A percentile compares a stretch with the other conserved stretches of the same genome.
phyloP scores from a whole-genome alignment of 2,888 invertebrate genomes.

The Parnassius orleans region DNA sequence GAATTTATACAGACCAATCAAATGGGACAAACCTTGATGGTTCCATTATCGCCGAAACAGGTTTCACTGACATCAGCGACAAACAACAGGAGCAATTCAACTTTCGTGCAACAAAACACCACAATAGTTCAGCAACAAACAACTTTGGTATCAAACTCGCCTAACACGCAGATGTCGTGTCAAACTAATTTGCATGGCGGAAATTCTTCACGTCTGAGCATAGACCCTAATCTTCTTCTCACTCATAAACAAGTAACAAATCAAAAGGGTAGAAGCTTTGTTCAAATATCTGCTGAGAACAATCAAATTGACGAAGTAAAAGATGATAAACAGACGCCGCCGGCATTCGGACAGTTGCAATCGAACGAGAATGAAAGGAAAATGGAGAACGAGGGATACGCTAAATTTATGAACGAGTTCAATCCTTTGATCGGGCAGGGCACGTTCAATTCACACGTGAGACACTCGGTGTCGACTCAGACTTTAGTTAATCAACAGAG shows the following conservation, averaged over 20 bases:
- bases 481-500: slow-evolving; percentile 77
- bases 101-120: slow-evolving; percentile 92
- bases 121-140: slow-evolving; percentile 92
- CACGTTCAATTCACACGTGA: slow-evolving; percentile 44
- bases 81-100: slow-evolving; percentile 83
- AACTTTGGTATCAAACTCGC: slow-evolving; percentile 87
- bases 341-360: slow-evolving; percentile 26
- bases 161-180: slow-evolving; percentile 58
- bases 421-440: slow-evolving; percentile 33
- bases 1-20: slow-evolving; percentile 87
- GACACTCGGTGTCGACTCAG: slow-evolving; percentile 89
- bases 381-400: slow-evolving; percentile 43
- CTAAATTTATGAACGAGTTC: slow-evolving; percentile 48
- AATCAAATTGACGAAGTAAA: slow-evolving; percentile 31
- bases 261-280: slow-evolving; percentile 46
- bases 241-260: slow-evolving; percentile 50
- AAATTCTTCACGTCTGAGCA: slow-evolving; percentile 71
- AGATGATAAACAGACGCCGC: slow-evolving; percentile 38
- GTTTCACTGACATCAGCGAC: slow-evolving; percentile 76
- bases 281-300: slow-evolving; percentile 41
- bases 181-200: slow-evolving; percentile 51
- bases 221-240: slow-evolving; percentile 82
- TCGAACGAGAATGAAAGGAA: slow-evolving; percentile 36
- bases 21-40: slow-evolving; percentile 86
- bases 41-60: slow-evolving; percentile 84